Evolutionary conservation across 2,113 vertebrate genomes (phyloP).

Genomic region (Dolichotis patagonum): DNA sequence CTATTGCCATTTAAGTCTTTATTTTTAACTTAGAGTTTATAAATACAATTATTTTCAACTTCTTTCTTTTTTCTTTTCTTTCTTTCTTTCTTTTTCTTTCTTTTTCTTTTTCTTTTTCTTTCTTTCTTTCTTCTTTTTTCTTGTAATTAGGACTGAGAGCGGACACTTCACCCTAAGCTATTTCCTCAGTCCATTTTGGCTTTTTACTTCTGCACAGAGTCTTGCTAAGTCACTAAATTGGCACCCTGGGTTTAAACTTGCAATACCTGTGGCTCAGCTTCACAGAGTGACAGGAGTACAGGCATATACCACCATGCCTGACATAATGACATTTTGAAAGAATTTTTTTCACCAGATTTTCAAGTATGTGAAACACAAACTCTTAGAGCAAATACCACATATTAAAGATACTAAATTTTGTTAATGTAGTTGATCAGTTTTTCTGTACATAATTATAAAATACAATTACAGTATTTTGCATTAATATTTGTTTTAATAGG

Average conservation of each 20-base stretch:
- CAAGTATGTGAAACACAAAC: neutral
- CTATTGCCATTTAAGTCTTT: neutral
- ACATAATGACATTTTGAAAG: neutral
- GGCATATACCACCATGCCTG: neutral
- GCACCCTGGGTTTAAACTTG: neutral
- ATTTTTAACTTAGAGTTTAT: slow-evolving; percentile 26
- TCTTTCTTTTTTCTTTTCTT: neutral
- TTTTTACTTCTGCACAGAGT: neutral
- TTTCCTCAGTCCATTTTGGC: neutral
- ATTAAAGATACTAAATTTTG: neutral
- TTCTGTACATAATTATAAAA: neutral
- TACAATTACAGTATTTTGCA: neutral
- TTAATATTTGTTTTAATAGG: neutral
- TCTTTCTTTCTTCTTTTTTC: neutral
- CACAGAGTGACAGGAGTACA: neutral
- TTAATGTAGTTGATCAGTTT: neutral
- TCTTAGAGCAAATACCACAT: neutral
- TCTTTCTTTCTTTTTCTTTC: neutral
- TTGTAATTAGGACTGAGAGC: neutral
- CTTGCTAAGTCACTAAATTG: neutral
- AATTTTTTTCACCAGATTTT: neutral
- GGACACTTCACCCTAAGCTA: neutral
- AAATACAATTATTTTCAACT: slow-evolving; percentile 24
- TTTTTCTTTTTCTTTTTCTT: neutral
- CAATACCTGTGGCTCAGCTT: neutral